These are phyloP conservation scores for Parasteatoda lunata DNA, from an alignment of 2,888 invertebrate genomes.

Conservation along the genomic window DNA sequence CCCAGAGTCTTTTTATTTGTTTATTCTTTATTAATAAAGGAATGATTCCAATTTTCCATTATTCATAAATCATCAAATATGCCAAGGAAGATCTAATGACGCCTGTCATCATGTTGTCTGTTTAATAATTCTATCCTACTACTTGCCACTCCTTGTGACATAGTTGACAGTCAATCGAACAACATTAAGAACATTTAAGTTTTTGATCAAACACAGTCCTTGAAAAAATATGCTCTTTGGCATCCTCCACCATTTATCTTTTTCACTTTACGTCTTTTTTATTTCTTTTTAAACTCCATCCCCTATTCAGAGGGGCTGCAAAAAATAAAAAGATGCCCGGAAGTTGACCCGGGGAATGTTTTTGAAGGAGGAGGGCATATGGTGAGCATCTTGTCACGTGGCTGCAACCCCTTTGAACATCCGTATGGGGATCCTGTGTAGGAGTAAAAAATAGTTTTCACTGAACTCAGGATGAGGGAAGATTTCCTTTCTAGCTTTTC, in stretches of 20 bases:
- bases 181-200: not conserved
- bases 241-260: conserved; percentile 10
- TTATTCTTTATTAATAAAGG: no score
- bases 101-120: no score
- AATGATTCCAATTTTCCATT: no score
- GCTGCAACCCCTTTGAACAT: conserved; percentile 5
- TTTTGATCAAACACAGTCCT: conserved; percentile 25
- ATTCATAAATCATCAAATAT: no score
- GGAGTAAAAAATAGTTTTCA: conserved; percentile 4
- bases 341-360: conserved; percentile 20
- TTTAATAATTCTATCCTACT: not conserved
- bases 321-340: conserved; percentile 25
- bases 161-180: conserved; percentile 6
- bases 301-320: not conserved
- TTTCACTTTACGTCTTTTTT: not conserved
- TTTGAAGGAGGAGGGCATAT: conserved; percentile 23
- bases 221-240: not conserved
- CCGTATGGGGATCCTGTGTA: conserved; percentile 1
- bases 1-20: no score
- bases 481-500: conserved; percentile 7
- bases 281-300: not conserved
- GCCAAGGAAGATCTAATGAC: no score
- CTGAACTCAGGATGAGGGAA: not conserved
- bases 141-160: not conserved
- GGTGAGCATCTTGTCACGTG: conserved; percentile 57